Base-by-base conservation (phyloP, 2,113 vertebrate genomes). In the Antechinus stuartii region DNA sequence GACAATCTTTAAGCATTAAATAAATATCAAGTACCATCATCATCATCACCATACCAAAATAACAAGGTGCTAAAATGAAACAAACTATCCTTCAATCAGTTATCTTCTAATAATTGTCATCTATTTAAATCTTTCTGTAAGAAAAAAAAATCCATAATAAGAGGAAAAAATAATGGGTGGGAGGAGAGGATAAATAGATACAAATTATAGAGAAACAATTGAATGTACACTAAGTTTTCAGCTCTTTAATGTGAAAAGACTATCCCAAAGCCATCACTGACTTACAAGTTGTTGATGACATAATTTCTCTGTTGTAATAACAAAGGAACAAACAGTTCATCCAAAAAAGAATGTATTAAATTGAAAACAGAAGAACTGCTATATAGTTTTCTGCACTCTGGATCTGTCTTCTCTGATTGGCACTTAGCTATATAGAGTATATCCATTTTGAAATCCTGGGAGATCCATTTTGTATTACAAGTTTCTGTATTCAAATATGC, bases 301-400 rank as follows among this genome's bases (percentile, higher is more conserved):
- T 6, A 84, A 42, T 84, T 42, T 84, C 35, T 84, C 35, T 42
- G n/a, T 22, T 84, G 23, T 53, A 89, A 90, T 16, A 46, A 50
- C 8, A 26, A 8, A 57, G 30, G 49, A 76, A 52, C 84, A 91
- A 26, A 5, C 24, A 89, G 49, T 91, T 26, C 54, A 84, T 84
- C 93, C 47, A 94, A 56, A 30, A 35, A 93, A 92, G 49, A 95
- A 92, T 61, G 30, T 94, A 19, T n/a, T 95, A 42, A 35, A 3
- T 92, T 94, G 55, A 54, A 92, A 96, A 95, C 30, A 93, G 61
- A 96, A 89, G 56, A 30, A 76, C 91, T 12, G 50, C 50, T 52
- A 9, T 11, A 52, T 27, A 27, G 56, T 26, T 57, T 57, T 27
- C 27, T 35, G 57, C 12, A 27, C 27, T 35, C 14, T 76, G 61